Percentiles rank a stretch among this genome's conserved stretches.
These are phyloP conservation scores for Synchiropus splendidus DNA, from an alignment of 2,113 vertebrate genomes.

Conservation along the genomic window DNA sequence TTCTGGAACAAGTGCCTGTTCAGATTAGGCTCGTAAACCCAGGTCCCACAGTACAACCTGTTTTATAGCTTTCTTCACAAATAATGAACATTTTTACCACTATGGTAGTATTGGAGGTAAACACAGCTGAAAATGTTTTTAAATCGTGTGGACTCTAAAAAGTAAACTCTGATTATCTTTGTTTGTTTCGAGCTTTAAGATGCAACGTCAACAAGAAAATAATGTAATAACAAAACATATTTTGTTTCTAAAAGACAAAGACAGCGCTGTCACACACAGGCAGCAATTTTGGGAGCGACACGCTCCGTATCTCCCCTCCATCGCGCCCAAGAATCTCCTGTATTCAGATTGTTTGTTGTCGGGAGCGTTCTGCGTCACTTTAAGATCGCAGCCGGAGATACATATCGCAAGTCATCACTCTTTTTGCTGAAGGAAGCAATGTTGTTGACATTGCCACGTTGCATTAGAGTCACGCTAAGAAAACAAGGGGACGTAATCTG, in stretches of 20 bases:
- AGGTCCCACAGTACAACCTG: too few relatives aligned
- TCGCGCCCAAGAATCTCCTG: conserved; percentile 31
- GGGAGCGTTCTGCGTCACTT: conserved; percentile 24
- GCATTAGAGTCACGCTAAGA: conserved; percentile 58
- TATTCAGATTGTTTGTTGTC: conserved; percentile 34
- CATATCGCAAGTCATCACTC: conserved; percentile 56
- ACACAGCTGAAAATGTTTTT: too few relatives aligned
- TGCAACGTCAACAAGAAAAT: too few relatives aligned
- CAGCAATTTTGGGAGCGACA: conserved; percentile 6
- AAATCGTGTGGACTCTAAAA: too few relatives aligned
- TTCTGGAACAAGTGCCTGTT: too few relatives aligned
- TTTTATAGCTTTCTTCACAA: too few relatives aligned
- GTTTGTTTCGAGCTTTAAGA: too few relatives aligned
- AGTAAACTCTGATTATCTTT: too few relatives aligned
- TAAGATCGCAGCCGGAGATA: conserved; percentile 47
- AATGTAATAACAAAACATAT: not conserved
- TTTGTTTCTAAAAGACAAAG: conserved; percentile 7
- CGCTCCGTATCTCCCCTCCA: conserved; percentile 7
- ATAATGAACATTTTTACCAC: too few relatives aligned
- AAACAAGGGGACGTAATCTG: conserved; percentile 59
- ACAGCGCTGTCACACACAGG: not conserved
- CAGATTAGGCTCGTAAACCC: too few relatives aligned
- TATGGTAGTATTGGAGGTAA: too few relatives aligned
- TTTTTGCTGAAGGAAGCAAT: conserved; percentile 65
- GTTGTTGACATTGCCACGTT: conserved; percentile 58